Evolutionary conservation across 2,888 invertebrate genomes (phyloP).

Genomic region (Zeuzera pyrina): DNA sequence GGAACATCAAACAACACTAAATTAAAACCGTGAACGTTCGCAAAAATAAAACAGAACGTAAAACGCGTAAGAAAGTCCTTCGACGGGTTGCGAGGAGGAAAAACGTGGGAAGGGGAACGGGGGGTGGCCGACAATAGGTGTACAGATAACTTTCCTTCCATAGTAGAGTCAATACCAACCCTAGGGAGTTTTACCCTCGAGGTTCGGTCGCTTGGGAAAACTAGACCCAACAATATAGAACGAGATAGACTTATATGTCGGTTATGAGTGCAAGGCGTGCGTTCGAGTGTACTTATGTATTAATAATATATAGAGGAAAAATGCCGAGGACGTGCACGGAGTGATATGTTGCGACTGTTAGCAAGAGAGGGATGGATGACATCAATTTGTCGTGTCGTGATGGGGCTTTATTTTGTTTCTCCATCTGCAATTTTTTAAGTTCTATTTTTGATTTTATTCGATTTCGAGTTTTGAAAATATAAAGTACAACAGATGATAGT

Average conservation of each 20-base stretch:
- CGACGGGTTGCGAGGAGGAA: conserved; percentile 34
- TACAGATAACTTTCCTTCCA: conserved; percentile 72
- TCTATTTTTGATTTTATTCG: conserved; percentile 25
- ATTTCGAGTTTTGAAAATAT: too few species aligned
- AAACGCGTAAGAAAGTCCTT: conserved; percentile 68
- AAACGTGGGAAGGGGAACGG: conserved; percentile 26
- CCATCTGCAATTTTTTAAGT: conserved; percentile 42
- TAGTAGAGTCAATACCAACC: conserved; percentile 72
- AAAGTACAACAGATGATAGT: too few species aligned
- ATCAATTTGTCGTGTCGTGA: conserved; percentile 72
- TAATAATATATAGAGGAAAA: conserved; percentile 74
- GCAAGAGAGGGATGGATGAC: conserved; percentile 70
- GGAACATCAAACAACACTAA: conserved; percentile 14
- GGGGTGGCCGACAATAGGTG: conserved; percentile 68
- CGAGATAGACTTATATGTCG: conserved; percentile 48
- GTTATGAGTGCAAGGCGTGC: conserved; percentile 42
- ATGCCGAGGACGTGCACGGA: conserved; percentile 67
- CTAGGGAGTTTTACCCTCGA: conserved; percentile 72
- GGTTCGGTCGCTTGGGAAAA: conserved; percentile 71
- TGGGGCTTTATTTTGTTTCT: conserved; percentile 71
- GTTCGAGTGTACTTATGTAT: conserved; percentile 64
- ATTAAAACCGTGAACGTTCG: conserved; percentile 17
- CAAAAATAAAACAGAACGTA: conserved; percentile 59
- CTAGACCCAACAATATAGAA: conserved; percentile 73
- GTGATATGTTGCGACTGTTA: conserved; percentile 72